Conservation (phyloP, 2,113 vertebrate genomes). For the Origma solitaria region DNA sequence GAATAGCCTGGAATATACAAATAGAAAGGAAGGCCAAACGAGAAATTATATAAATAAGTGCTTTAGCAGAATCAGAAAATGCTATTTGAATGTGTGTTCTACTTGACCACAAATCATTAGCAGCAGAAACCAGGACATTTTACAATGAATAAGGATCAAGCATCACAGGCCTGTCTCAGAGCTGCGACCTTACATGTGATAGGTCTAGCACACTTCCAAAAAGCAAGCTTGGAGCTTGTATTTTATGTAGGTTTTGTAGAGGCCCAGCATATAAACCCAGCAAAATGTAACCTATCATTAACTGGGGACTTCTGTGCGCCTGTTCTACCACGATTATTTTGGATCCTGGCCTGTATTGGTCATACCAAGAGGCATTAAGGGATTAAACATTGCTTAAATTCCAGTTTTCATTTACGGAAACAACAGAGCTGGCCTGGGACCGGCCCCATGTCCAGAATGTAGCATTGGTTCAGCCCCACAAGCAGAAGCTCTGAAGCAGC, state of each 20-base stretch:
- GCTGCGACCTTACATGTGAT: neutral
- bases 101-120: neutral
- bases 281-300: neutral
- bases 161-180: neutral
- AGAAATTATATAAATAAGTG: neutral
- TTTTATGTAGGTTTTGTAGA: neutral
- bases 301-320: neutral
- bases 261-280: neutral
- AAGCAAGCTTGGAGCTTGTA: neutral
- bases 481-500: neutral
- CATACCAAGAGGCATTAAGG: neutral
- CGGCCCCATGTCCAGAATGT: fast-evolving
- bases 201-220: neutral
- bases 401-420: neutral
- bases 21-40: neutral
- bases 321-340: neutral
- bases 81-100: neutral
- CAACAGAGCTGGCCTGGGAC: neutral
- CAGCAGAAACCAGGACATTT: neutral
- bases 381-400: neutral
- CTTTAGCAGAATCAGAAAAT: neutral
- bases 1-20: neutral
- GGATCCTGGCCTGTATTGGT: neutral
- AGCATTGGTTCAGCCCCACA: neutral
- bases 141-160: neutral